Conservation (phyloP, 1,140 invertebrate genomes). For the Leptoteleia sp. region DNA sequence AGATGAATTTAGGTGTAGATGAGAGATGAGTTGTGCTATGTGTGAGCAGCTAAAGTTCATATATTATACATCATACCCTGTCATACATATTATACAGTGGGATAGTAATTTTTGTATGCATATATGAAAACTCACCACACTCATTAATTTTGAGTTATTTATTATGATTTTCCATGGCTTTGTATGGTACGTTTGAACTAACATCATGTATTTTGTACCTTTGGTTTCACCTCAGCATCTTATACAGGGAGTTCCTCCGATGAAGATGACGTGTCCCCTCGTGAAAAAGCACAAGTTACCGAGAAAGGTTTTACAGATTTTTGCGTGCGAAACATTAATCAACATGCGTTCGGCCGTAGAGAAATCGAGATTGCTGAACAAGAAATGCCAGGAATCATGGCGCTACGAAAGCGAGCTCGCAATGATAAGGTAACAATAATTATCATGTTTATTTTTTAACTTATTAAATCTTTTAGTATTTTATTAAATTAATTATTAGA, state of each 20-base stretch:
- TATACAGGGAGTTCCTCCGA: constrained; percentile 94
- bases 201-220: constrained; percentile 67
- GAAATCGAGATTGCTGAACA: constrained; percentile 99
- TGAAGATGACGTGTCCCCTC: constrained; percentile 91
- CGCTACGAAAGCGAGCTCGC: constrained; percentile 92
- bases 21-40: too few relatives aligned
- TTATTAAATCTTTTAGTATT: too few relatives aligned
- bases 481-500: too few relatives aligned
- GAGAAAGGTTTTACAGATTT: constrained; percentile 91
- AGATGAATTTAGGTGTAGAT: too few relatives aligned
- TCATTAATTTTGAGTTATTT: constrained; percentile 24
- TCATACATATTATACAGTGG: too few relatives aligned
- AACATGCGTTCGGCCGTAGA: constrained; percentile 94
- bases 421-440: constrained; percentile 89
- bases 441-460: too few relatives aligned
- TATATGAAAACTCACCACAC: too few relatives aligned
- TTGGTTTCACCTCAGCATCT: constrained; percentile 84
- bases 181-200: constrained; percentile 64
- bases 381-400: constrained; percentile 99
- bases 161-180: constrained; percentile 62
- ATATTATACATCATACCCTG: too few relatives aligned
- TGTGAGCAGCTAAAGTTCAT: too few relatives aligned
- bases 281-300: constrained; percentile 92
- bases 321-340: constrained; percentile 94
- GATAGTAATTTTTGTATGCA: too few relatives aligned